Percentiles rank a stretch among this genome's conserved stretches.
phyloP scores from a whole-genome alignment of 2,113 vertebrate genomes.

The Empidonax traillii region DNA sequence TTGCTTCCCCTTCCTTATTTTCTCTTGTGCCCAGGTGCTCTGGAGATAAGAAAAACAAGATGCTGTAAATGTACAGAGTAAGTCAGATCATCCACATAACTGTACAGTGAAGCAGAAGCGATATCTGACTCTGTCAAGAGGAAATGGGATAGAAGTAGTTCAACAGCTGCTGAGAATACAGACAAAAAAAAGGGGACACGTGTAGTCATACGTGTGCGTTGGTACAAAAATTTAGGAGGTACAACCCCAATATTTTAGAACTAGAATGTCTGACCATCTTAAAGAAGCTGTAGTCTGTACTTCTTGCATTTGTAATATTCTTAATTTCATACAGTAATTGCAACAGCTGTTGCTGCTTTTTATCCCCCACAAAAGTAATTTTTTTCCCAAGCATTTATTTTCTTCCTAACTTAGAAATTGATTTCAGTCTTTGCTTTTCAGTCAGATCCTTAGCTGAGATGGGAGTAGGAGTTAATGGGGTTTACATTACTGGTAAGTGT shows the following conservation, averaged over 20 bases:
- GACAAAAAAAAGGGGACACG: neutral
- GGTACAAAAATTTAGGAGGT: neutral
- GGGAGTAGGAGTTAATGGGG: neutral
- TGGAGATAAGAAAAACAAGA: neutral
- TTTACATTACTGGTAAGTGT: constrained; percentile 1
- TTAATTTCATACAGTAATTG: neutral
- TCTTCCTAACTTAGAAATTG: neutral
- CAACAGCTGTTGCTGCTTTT: neutral
- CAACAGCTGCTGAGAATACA: neutral
- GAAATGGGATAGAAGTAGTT: neutral
- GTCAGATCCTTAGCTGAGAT: neutral
- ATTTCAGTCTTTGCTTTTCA: neutral
- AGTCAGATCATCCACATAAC: neutral
- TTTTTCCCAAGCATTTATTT: neutral
- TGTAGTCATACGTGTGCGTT: neutral
- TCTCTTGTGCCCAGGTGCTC: neutral
- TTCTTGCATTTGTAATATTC: neutral
- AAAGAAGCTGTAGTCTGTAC: neutral
- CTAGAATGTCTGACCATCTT: neutral
- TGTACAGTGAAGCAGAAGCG: neutral
- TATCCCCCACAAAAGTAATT: neutral
- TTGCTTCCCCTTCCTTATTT: neutral
- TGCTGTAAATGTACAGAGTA: neutral
- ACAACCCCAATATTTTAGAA: neutral
- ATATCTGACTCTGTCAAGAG: neutral